These are phyloP conservation scores for Armadillidium nasatum DNA, from an alignment of 1,140 invertebrate species.

Conservation along the genomic window DNA sequence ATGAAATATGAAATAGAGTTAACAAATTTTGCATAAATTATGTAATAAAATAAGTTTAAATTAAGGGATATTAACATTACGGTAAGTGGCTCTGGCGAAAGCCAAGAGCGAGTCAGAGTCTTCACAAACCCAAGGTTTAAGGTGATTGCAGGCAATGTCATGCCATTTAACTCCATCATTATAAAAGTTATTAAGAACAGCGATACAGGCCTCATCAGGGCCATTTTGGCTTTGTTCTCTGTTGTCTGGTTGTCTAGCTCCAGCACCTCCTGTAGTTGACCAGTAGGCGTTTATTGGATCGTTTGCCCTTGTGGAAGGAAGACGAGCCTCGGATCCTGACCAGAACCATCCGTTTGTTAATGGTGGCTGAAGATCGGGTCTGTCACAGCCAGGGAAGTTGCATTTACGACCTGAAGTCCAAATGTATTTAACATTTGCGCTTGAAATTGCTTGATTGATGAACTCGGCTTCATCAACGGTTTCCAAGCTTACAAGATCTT, in stretches of 20 bases:
- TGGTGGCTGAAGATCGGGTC: conserved; percentile 71
- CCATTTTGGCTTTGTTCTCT: conserved; percentile 64
- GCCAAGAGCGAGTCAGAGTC: conserved; percentile 86
- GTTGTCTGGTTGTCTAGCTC: conserved; percentile 80
- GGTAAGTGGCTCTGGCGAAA: conserved; percentile 53
- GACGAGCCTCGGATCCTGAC: conserved; percentile 83
- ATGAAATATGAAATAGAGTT: neutral
- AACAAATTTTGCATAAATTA: conserved; percentile 7
- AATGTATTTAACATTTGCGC: conserved; percentile 62
- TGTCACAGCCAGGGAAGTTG: conserved; percentile 84
- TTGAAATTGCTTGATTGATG: conserved; percentile 73
- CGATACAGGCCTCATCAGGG: conserved; percentile 82
- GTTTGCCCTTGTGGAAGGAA: conserved; percentile 72
- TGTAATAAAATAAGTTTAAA: neutral
- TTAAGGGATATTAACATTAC: conserved; percentile 35
- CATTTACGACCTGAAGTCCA: conserved; percentile 89
- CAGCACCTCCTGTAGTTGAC: conserved; percentile 78
- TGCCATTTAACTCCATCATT: conserved; percentile 88
- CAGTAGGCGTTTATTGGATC: conserved; percentile 71
- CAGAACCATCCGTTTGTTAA: conserved; percentile 91
- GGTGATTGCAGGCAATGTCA: conserved; percentile 83
- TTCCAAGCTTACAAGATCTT: conserved; percentile 85
- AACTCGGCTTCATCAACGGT: conserved; percentile 87
- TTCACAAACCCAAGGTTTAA: conserved; percentile 88
- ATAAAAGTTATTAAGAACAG: conserved; percentile 88